Evolutionary conservation across 2,113 vertebrate genomes (phyloP).

Genomic region (Numida meleagris): DNA sequence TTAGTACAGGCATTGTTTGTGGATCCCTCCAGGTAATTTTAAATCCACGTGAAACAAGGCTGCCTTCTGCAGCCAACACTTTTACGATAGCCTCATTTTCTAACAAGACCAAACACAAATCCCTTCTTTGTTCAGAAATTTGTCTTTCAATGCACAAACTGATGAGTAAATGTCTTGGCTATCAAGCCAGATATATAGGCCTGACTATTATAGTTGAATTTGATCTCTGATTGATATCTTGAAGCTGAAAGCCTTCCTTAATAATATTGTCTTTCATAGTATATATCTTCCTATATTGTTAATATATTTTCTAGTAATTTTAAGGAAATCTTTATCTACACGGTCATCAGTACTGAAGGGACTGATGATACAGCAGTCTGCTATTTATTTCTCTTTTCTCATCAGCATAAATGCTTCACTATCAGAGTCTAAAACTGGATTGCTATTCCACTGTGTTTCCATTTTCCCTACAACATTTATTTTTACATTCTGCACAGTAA

Average conservation of each 20-base stretch:
- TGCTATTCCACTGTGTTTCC: not conserved
- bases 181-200: not conserved
- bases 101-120: not conserved
- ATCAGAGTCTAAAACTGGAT: not conserved
- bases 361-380: not conserved
- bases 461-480: not conserved
- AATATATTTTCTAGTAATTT: not conserved
- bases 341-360: not conserved
- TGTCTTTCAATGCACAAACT: not conserved
- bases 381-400: not conserved
- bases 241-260: not conserved
- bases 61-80: not conserved
- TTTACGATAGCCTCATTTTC: not conserved
- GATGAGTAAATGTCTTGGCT: not conserved
- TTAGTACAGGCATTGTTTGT: not conserved
- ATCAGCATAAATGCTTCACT: not conserved
- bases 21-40: not conserved
- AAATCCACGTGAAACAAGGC: not conserved
- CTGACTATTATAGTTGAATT: not conserved
- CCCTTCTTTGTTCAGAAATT: not conserved
- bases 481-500: not conserved
- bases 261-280: not conserved
- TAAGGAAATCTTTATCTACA: not conserved
- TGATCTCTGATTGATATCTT: not conserved
- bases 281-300: not conserved